These are phyloP conservation scores for Apocrypta bakeri DNA, from an alignment of 1,140 invertebrate genomes.

Conservation along the genomic window DNA sequence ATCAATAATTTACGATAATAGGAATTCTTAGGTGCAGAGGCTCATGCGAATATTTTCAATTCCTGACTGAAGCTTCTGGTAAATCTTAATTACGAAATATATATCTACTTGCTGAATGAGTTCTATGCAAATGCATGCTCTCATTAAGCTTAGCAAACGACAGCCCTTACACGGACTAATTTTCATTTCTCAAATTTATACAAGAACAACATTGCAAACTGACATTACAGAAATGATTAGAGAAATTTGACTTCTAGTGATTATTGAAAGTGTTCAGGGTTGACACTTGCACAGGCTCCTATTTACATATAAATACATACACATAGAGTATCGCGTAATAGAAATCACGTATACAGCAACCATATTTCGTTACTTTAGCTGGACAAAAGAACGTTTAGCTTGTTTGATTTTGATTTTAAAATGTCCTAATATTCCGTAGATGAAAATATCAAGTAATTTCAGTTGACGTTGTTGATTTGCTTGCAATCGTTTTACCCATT, in stretches of 20 bases:
- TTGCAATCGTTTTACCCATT: not conserved
- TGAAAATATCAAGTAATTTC: conserved; percentile 30
- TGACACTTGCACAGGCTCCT: conserved; percentile 59
- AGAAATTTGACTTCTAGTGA: conserved; percentile 31
- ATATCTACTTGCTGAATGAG: conserved; percentile 29
- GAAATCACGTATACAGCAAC: conserved; percentile 21
- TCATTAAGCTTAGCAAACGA: conserved; percentile 27
- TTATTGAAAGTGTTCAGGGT: conserved; percentile 14
- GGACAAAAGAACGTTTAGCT: too few relatives aligned
- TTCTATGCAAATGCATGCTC: conserved; percentile 33
- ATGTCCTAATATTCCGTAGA: conserved; percentile 1
- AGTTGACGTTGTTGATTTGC: conserved; percentile 1
- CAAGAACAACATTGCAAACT: conserved; percentile 28
- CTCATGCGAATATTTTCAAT: conserved; percentile 39
- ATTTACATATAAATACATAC: conserved; percentile 61
- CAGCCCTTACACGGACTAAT: not conserved
- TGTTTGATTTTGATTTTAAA: conserved; percentile 26
- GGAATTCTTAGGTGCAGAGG: conserved; percentile 63
- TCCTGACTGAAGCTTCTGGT: conserved; percentile 34
- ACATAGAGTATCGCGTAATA: not conserved
- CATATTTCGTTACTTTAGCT: conserved; percentile 28
- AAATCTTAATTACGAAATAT: conserved; percentile 36
- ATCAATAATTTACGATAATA: conserved; percentile 63
- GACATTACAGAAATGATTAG: conserved; percentile 33
- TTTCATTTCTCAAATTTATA: conserved; percentile 31